phyloP scores from a whole-genome alignment of 2,797 vertebrate species.

The Eulemur coronatus region DNA sequence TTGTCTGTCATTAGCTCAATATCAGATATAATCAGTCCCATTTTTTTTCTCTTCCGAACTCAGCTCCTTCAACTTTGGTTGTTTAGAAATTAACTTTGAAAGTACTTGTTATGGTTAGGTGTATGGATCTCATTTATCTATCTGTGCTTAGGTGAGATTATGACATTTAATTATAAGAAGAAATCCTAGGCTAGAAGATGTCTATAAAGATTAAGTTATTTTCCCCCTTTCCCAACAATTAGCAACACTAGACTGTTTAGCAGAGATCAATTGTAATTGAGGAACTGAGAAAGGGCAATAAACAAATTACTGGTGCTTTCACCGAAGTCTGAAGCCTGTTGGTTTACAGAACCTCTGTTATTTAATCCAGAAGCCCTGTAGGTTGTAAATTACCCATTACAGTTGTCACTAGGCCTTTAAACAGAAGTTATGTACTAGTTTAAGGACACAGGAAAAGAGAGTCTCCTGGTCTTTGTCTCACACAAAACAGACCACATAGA shows the following conservation, averaged over 20 bases:
- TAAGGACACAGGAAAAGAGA: conserved; percentile 67
- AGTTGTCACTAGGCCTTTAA: conserved; percentile 78
- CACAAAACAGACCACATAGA: conserved; percentile 49
- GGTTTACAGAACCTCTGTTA: conserved; percentile 82
- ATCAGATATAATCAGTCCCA: conserved; percentile 85
- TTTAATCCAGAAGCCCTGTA: conserved; percentile 79
- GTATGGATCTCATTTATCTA: conserved; percentile 70
- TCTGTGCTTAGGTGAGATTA: conserved; percentile 72
- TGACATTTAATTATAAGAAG: conserved; percentile 77
- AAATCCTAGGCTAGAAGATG: conserved; percentile 78
- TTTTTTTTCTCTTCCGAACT: conserved; percentile 78
- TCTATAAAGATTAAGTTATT: conserved; percentile 82
- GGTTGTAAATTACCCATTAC: conserved; percentile 83
- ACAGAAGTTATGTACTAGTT: conserved; percentile 78
- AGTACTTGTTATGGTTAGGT: conserved; percentile 71
- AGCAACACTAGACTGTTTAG: conserved; percentile 78
- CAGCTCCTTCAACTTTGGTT: conserved; percentile 54
- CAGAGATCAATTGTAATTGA: conserved; percentile 82
- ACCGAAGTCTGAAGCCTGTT: conserved; percentile 79
- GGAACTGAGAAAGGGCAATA: conserved; percentile 81
- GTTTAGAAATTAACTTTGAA: conserved; percentile 76
- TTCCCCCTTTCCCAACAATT: conserved; percentile 81
- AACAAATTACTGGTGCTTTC: conserved; percentile 84
- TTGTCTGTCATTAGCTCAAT: conserved; percentile 84
- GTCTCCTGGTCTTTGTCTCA: conserved; percentile 62